Conservation (phyloP, 2,113 vertebrate genomes). For the Lota lota region DNA sequence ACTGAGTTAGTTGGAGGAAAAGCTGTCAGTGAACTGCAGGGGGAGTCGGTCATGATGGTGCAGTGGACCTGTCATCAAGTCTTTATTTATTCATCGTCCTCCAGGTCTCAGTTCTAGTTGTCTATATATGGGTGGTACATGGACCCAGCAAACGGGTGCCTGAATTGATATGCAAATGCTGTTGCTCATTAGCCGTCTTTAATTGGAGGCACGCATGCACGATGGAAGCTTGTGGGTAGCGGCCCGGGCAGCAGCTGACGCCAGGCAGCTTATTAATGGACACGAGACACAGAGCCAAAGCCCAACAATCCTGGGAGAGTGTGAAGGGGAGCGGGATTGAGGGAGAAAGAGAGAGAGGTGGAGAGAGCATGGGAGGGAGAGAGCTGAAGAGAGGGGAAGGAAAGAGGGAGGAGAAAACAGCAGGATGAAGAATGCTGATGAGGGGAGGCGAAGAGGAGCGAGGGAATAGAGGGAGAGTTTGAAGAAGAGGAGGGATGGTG, state of each 20-base stretch:
- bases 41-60: too few species aligned
- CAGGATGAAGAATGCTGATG: constrained; percentile 12
- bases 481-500: not conserved
- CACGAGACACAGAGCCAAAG: constrained; percentile 24
- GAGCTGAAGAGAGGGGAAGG: not conserved
- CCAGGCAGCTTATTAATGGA: constrained; percentile 40
- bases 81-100: too few species aligned
- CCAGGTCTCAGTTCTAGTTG: too few species aligned
- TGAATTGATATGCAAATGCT: constrained; percentile 68
- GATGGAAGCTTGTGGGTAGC: constrained; percentile 42
- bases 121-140: constrained; percentile 11
- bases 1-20: too few species aligned
- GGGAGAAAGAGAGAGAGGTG: constrained; percentile 7
- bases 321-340: constrained; percentile 1
- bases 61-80: too few species aligned
- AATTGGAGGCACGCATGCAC: constrained; percentile 55
- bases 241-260: constrained; percentile 25
- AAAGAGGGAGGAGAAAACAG: not conserved
- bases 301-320: constrained; percentile 15
- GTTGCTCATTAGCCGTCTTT: constrained; percentile 65
- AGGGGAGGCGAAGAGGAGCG: not conserved
- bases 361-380: not conserved
- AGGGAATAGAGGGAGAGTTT: constrained; percentile 1
- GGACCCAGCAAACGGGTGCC: constrained; percentile 19
- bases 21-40: too few species aligned